Evolutionary conservation across 2,888 invertebrate species (phyloP), one percentile per base, ranked within the genome.

Genomic region (Taphrorychus bicolor): DNA sequence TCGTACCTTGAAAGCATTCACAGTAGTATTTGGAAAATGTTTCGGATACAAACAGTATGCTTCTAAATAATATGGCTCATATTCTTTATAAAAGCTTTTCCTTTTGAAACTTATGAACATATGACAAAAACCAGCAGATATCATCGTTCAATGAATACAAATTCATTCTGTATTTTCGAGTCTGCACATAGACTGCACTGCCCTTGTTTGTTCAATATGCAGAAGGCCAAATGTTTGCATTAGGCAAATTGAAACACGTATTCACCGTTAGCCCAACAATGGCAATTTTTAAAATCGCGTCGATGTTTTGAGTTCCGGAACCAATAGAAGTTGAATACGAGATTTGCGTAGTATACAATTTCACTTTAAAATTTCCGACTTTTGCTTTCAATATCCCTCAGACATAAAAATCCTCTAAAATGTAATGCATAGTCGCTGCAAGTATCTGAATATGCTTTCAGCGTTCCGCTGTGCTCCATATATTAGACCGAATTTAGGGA

Each of bases 371-470:
- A 9, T 32, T 3, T 11, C 11, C 32, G 11, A 32, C 2, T 32
- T 9, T 32, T 32, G 32, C 32, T 3, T n/a, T 3, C 32, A 32
- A 3, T 3, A 32, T 32, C 32, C 32, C 11, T 3, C 32, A 7
- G 32, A 32, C 2, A 3, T 32, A 3, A 32, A 32, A 9, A 9
- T 32, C 32, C 32, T 32, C 32, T 32, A 32, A 32, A 32, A 32
- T 32, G 32, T 32, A 32, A 32, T 32, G 11, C 32, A 11, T 32
- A 54, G 48, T 14, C 48, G 49, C 11, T 48, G 32, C 32, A 48
- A 49, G 32, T 59, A 49, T 48, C 49, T 23, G 48, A 59, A 59
- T 59, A 59, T 59, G 59, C 59, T 59, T 49, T 49, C 48, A 59
- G 59, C 22, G 49, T 19, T 16, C 32, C 32, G 11, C 32, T 18